A percentile compares a stretch with the other conserved stretches of the same genome.
Conservation (phyloP, 2,797 vertebrate species). For the Selene dorsalis region DNA sequence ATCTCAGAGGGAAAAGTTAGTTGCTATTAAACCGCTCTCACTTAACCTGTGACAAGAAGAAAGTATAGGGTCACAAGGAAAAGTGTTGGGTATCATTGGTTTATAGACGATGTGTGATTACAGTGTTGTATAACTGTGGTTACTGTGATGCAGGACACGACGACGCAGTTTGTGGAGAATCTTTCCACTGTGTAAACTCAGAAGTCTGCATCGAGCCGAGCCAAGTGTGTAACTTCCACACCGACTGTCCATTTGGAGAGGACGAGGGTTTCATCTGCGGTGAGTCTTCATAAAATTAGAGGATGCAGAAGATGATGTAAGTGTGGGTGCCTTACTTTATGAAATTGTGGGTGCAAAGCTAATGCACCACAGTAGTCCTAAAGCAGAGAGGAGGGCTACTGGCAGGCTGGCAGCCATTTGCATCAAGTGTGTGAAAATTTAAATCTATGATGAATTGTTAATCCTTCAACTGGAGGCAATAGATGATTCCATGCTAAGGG, state of each 20-base stretch:
- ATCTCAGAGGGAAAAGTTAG: background rate
- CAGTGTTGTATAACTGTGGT: conserved; percentile 20
- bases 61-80: background rate
- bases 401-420: conserved; percentile 54
- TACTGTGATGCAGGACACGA: conserved; percentile 63
- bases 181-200: conserved; percentile 83
- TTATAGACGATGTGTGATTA: background rate
- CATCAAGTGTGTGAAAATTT: conserved; percentile 73
- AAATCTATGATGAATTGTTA: conserved; percentile 63
- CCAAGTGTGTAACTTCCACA: conserved; percentile 88
- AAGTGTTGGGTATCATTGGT: background rate
- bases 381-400: conserved; percentile 32
- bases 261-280: conserved; percentile 87
- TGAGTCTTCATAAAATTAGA: conserved; percentile 67
- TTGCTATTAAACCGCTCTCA: background rate
- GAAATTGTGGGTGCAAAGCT: conserved; percentile 20
- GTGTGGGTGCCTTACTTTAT: conserved; percentile 25
- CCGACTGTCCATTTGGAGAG: conserved; percentile 86
- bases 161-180: conserved; percentile 68
- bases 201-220: conserved; percentile 84
- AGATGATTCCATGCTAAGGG: conserved; percentile 57
- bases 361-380: conserved; percentile 1
- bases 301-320: background rate
- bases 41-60: background rate
- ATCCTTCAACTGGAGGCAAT: conserved; percentile 56